Conservation (phyloP, 2,888 invertebrate species). For the Mythimna vitellina region DNA sequence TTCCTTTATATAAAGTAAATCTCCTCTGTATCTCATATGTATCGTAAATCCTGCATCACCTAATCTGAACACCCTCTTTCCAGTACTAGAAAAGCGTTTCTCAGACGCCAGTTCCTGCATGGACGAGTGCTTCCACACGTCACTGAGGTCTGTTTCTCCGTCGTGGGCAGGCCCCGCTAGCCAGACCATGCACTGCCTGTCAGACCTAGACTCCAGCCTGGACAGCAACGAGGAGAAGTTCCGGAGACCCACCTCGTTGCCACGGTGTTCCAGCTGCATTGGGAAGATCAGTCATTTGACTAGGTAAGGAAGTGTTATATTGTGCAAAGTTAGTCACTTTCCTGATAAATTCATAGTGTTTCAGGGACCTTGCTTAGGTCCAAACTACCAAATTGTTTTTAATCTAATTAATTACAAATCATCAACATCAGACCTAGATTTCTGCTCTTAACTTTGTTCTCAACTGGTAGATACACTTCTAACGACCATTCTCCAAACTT, state of each 20-base stretch:
- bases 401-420: no score
- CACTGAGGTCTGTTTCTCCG: conserved; percentile 84
- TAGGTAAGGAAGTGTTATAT: conserved; percentile 71
- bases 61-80: conserved; percentile 10
- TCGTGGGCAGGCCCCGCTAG: conserved; percentile 83
- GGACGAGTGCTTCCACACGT: conserved; percentile 86
- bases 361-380: no score
- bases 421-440: no score
- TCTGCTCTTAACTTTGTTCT: no score
- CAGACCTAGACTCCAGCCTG: conserved; percentile 83
- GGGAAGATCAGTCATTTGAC: conserved; percentile 94
- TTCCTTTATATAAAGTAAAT: no score
- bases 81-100: conserved; percentile 87
- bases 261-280: conserved; percentile 94
- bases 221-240: conserved; percentile 86
- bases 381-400: no score
- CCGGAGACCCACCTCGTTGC: conserved; percentile 86
- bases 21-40: background rate
- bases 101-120: conserved; percentile 86
- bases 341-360: no score
- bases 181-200: conserved; percentile 88
- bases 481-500: conserved; percentile 53
- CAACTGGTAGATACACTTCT: no score
- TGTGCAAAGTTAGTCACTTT: background rate
- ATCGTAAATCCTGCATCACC: background rate